Conservation (phyloP, 1,140 invertebrate genomes). For the Caenorhabditis elegans region DNA sequence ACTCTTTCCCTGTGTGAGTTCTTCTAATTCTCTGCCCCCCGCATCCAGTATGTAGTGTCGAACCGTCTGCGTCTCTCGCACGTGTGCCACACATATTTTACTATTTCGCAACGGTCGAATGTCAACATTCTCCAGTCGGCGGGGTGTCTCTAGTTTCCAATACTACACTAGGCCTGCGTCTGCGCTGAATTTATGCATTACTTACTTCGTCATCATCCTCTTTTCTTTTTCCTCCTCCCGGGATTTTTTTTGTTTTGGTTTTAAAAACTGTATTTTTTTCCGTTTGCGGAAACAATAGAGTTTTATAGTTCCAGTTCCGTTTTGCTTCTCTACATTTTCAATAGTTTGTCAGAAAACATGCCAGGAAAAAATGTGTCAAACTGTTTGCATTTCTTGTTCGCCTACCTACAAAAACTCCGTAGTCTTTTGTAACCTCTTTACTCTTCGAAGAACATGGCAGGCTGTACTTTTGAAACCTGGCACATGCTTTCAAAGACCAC, state of each 20-base stretch:
- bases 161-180: background rate
- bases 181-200: slow-evolving; percentile 1
- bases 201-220: slow-evolving; percentile 6
- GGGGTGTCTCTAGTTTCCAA: slow-evolving; percentile 3
- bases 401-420: too few species aligned
- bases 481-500: background rate
- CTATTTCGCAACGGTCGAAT: slow-evolving; percentile 8
- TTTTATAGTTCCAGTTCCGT: too few species aligned
- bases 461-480: background rate
- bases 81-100: background rate
- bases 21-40: background rate
- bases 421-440: background rate
- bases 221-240: background rate
- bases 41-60: background rate
- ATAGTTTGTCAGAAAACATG: too few species aligned
- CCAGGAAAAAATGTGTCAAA: background rate
- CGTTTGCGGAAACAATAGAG: background rate
- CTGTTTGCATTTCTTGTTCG: background rate
- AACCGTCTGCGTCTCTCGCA: background rate
- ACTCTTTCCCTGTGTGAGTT: background rate
- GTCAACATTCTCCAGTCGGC: slow-evolving; percentile 25
- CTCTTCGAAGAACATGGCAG: background rate
- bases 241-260: background rate
- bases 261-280: background rate
- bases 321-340: too few species aligned